phyloP scores from a whole-genome alignment of 2,797 vertebrate species.

The Diceros bicornis region DNA sequence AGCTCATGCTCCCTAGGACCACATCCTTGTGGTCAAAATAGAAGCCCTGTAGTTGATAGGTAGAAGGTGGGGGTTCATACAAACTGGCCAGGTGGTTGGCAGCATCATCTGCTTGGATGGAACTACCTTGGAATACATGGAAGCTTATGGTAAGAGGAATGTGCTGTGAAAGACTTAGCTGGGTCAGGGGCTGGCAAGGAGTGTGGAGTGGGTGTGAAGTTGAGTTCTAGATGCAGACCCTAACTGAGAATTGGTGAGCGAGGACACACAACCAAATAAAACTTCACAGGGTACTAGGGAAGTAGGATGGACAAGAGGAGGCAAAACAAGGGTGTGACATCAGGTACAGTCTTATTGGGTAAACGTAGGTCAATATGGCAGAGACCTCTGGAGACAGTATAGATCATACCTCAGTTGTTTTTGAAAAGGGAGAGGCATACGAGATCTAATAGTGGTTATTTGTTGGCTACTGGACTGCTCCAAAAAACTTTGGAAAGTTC shows the following conservation, averaged over 20 bases:
- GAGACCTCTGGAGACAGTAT: background rate
- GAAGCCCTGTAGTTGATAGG: background rate
- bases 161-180: background rate
- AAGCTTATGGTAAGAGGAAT: background rate
- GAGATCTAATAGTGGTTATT: no score
- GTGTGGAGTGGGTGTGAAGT: background rate
- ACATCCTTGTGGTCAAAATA: background rate
- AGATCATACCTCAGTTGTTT: background rate
- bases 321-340: background rate
- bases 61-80: background rate
- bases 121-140: background rate
- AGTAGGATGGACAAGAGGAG: background rate
- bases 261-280: background rate
- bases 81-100: background rate
- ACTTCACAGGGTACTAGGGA: background rate
- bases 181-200: background rate
- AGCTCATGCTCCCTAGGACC: background rate
- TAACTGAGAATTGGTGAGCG: background rate
- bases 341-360: background rate
- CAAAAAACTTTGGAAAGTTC: no score
- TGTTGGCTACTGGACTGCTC: no score
- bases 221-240: background rate
- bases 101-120: background rate
- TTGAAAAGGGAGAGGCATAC: no score
- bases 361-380: background rate